A percentile compares a stretch with the other conserved stretches of the same genome.
Evolutionary conservation across 2,888 invertebrate genomes (phyloP).

Genomic region (Hyalella azteca): DNA sequence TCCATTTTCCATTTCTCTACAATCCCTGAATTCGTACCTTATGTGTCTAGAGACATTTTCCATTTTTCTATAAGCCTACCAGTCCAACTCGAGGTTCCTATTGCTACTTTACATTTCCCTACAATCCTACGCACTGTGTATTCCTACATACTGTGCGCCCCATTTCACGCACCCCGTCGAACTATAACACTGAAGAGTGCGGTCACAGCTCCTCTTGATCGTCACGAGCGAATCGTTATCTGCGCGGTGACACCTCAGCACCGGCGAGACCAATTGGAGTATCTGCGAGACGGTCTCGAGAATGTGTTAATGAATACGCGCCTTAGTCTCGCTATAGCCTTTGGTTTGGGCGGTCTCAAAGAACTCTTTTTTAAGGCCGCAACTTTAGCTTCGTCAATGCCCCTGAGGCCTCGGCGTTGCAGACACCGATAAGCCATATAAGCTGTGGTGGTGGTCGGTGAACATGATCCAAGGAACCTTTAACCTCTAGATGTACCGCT

Average conservation of each 20-base stretch:
- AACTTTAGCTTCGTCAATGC: background rate
- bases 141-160: no score
- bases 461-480: no score
- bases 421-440: conserved; percentile 8
- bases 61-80: no score
- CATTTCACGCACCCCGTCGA: no score
- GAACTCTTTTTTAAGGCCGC: background rate
- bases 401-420: background rate
- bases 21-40: no score
- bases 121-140: no score
- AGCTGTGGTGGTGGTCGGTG: background rate
- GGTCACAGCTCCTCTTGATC: background rate
- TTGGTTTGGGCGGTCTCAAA: conserved; percentile 16
- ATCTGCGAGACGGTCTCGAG: background rate
- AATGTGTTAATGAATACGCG: background rate
- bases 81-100: no score
- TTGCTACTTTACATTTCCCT: no score
- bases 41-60: no score
- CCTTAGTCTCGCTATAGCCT: background rate
- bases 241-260: conserved; percentile 13
- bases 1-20: no score
- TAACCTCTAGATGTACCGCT: no score
- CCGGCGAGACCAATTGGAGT: conserved; percentile 25
- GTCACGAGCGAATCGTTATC: background rate
- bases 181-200: no score